Evolutionary conservation across 2,888 invertebrate genomes (phyloP).

Genomic region (Temnothorax unifasciatus): DNA sequence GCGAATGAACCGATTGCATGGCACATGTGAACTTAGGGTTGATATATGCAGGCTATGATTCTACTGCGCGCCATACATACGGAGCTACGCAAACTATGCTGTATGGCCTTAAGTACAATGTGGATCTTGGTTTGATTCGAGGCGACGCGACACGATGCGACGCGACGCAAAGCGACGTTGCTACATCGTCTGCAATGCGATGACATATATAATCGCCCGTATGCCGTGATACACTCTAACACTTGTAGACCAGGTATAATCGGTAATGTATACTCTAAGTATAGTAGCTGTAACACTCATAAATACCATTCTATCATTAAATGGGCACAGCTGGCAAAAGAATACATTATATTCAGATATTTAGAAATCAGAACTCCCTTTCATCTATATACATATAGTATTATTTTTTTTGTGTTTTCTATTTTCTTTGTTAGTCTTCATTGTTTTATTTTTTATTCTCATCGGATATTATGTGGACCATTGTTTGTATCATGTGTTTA

Average conservation of each 20-base stretch:
- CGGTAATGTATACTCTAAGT: slow-evolving; percentile 2
- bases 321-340: background rate
- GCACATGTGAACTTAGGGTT: slow-evolving; percentile 31
- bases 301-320: background rate
- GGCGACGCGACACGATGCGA: slow-evolving; percentile 5
- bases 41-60: slow-evolving; percentile 50
- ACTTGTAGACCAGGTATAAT: slow-evolving; percentile 21
- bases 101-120: slow-evolving; percentile 66
- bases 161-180: slow-evolving; percentile 21
- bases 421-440: background rate
- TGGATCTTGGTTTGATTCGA: slow-evolving; percentile 58
- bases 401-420: background rate
- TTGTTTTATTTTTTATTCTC: background rate
- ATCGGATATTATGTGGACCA: background rate
- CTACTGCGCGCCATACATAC: slow-evolving; percentile 38
- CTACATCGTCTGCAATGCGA: slow-evolving; percentile 28
- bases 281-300: background rate
- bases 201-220: slow-evolving; percentile 36
- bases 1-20: slow-evolving; percentile 59
- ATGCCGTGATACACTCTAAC: slow-evolving; percentile 8
- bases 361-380: background rate
- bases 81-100: slow-evolving; percentile 60
- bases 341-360: background rate
- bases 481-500: background rate
- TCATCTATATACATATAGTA: background rate